Evolutionary conservation across 1,140 invertebrate genomes (phyloP).

Genomic region (Scaptodrosophila lebanonensis): DNA sequence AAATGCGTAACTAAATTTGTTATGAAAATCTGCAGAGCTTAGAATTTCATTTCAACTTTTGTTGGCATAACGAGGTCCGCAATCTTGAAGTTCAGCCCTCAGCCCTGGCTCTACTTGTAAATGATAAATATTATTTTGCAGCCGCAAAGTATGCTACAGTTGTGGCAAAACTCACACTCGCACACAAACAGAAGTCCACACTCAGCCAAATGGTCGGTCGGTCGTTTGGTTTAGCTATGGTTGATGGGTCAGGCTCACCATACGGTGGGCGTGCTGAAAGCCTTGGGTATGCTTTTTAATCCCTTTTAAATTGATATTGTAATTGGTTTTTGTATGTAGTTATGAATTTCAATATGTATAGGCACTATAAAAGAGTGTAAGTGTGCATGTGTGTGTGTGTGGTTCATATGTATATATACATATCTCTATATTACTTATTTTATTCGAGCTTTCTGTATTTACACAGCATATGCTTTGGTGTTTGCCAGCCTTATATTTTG

Average conservation of each 20-base stretch:
- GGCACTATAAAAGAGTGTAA: not conserved
- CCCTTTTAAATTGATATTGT: constrained; percentile 75
- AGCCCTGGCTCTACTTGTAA: too few species aligned
- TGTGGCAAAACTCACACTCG: constrained; percentile 6
- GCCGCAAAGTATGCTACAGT: constrained; percentile 9
- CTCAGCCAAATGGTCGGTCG: too few species aligned
- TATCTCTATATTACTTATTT: too few species aligned
- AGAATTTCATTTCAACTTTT: constrained; percentile 68
- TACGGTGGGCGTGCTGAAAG: constrained; percentile 14
- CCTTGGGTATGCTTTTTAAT: constrained; percentile 54
- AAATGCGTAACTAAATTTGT: constrained; percentile 60
- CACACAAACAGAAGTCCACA: too few species aligned
- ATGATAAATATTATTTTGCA: constrained; percentile 5
- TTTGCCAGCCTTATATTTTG: too few species aligned
- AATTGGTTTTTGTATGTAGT: constrained; percentile 69
- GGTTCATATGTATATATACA: not conserved
- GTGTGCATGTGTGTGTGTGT: constrained; percentile 2
- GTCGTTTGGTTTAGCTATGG: too few species aligned
- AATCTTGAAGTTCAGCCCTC: too few species aligned
- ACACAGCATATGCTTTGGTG: too few species aligned
- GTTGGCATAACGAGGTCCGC: not conserved
- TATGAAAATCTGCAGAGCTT: constrained; percentile 68
- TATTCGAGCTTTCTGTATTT: too few species aligned
- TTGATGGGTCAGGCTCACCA: too few species aligned
- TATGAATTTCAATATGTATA: constrained; percentile 68